A percentile compares a stretch with the other conserved stretches of the same genome.
Conservation (phyloP, 2,113 vertebrate genomes). For the Hippocampus barbouri region DNA sequence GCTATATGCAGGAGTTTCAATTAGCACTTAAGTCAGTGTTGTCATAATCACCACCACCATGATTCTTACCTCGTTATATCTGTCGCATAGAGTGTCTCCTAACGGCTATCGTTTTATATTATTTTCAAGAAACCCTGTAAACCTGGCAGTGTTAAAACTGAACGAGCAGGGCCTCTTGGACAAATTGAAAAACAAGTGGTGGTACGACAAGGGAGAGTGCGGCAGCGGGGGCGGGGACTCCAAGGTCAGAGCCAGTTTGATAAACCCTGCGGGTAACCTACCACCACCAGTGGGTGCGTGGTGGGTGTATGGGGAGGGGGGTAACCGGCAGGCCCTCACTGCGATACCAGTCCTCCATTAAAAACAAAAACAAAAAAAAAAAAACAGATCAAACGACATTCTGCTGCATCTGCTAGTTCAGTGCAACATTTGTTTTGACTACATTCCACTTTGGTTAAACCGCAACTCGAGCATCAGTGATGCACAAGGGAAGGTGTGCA, state of each 20-base stretch:
- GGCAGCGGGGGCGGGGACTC: conserved; percentile 99
- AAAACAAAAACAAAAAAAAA: conserved; percentile 14
- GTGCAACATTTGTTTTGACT: neutral
- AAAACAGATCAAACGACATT: neutral
- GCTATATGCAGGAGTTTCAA: conserved; percentile 38
- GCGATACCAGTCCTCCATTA: conserved; percentile 59
- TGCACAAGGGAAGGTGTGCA: conserved; percentile 69
- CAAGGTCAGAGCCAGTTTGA: conserved; percentile 99
- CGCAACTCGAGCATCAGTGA: conserved; percentile 2
- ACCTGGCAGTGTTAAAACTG: conserved; percentile 99
- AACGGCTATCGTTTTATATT: conserved; percentile 81
- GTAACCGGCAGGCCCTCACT: conserved; percentile 87
- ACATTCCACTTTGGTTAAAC: neutral
- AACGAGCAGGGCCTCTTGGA: conserved; percentile 99
- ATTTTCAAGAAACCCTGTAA: conserved; percentile 99
- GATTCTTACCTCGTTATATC: conserved; percentile 50
- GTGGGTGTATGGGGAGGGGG: conserved; percentile 37
- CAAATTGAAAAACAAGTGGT: conserved; percentile 99
- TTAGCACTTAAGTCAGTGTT: conserved; percentile 37
- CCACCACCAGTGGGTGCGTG: conserved; percentile 79
- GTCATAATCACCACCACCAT: conserved; percentile 63
- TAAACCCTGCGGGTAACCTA: conserved; percentile 84
- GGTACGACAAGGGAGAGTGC: conserved; percentile 99
- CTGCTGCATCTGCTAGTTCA: conserved; percentile 4
- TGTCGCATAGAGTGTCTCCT: conserved; percentile 66